Base-by-base conservation (phyloP, 1,140 invertebrate genomes). In the Zophobas morio region DNA sequence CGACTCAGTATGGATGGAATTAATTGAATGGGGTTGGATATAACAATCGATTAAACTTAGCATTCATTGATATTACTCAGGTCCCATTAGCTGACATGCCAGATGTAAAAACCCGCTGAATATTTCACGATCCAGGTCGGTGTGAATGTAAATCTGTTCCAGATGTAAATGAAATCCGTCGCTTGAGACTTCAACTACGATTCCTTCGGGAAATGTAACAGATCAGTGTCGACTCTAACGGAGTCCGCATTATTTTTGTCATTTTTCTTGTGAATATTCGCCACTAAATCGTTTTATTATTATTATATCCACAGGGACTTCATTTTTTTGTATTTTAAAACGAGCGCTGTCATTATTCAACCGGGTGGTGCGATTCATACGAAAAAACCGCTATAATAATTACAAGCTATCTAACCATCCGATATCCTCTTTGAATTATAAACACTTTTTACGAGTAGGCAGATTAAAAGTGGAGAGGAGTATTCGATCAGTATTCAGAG, bases 161-260 rank as follows among this genome's bases (percentile, higher is more conserved):
- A 80, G 80, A 83, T 83, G 82, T 83, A 83, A 83, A 83, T 83
- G 82, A 81, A 83, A 83, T 83, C 82, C 82, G 78, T 78, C 81
- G 79, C 79, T 76, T 73, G 80, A 79, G 79, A 82, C 79, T 81
- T 81, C 78, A 79, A 81, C 77, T 81, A 81, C 78, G 79, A 81
- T 81, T 82, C 82, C 76, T 82, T 78, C 42, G 82, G 76, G 82
- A 79, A 80, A 80, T 79, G 79, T 81, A 77, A 77, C 53, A 82
- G 79, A 82, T 82, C 80, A 82, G 78, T 57, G 79, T 79, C 80
- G 76, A 73, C 74, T 78, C 79, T 77, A 71, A 70, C 77, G 76
- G 80, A 70, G 54, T 39, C 51, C 39, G 51, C 63, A 76, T 79
- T 79, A 79, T 76, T 76, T 79, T 79, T 60, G 51, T 73, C 78